These are phyloP conservation scores for Paralvinella palmiformis DNA, from an alignment of 1,140 invertebrate genomes.

Conservation along the genomic window DNA sequence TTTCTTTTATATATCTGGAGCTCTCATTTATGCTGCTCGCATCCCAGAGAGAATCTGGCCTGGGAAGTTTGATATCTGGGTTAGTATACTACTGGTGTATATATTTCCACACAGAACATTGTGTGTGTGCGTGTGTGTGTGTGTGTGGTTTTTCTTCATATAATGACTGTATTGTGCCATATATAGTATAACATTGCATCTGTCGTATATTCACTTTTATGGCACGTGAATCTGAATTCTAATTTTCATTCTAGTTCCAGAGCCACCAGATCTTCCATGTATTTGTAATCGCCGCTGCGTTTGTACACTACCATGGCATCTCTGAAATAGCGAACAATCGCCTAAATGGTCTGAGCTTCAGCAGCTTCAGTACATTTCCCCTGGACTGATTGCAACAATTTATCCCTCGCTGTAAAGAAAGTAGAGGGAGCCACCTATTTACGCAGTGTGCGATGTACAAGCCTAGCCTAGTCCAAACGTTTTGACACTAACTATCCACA, in stretches of 20 bases:
- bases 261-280: neutral
- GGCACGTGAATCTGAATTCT: neutral
- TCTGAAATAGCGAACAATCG: neutral
- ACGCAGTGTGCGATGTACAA: too few species aligned
- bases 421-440: too few species aligned
- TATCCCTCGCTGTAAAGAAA: too few species aligned
- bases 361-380: too few species aligned
- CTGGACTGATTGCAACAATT: too few species aligned
- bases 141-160: neutral
- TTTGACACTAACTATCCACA: too few species aligned
- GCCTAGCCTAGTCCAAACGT: too few species aligned
- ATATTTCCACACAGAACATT: neutral
- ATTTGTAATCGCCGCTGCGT: neutral
- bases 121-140: neutral
- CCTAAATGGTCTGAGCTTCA: too few species aligned
- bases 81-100: neutral
- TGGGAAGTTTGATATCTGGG: neutral
- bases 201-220: neutral
- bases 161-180: neutral
- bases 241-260: neutral
- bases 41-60: slow-evolving; percentile 19
- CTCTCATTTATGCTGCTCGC: slow-evolving; percentile 14
- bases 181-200: neutral
- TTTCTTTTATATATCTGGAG: slow-evolving; percentile 17
- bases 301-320: neutral